Evolutionary conservation across 2,888 invertebrate species (phyloP).

Genomic region (Congeria kusceri): DNA sequence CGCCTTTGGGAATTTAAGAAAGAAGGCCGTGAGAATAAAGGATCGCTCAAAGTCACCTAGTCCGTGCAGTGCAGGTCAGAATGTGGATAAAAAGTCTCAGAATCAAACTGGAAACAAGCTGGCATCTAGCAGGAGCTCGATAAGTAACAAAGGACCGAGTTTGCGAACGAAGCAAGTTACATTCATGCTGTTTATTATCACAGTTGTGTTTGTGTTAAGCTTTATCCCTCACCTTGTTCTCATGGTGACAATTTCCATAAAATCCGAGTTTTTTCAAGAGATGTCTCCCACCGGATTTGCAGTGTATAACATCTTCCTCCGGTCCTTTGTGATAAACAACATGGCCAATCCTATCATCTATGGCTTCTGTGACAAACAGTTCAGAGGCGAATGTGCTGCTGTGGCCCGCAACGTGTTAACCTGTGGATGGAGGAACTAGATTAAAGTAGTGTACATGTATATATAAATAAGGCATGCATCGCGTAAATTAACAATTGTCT

Average conservation of each 20-base stretch:
- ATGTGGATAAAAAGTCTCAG: too few species aligned
- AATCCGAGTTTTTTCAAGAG: constrained; percentile 43
- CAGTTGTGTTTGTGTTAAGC: constrained; percentile 70
- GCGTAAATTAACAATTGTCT: too few species aligned
- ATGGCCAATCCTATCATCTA: constrained; percentile 75
- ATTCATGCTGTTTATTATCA: constrained; percentile 70
- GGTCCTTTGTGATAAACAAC: constrained; percentile 74
- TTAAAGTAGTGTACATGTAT: constrained; percentile 69
- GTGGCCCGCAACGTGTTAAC: constrained; percentile 35
- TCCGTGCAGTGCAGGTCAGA: too few species aligned
- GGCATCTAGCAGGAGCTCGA: neutral
- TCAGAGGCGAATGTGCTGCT: constrained; percentile 66
- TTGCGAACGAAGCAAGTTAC: constrained; percentile 67
- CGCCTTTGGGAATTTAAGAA: constrained; percentile 51
- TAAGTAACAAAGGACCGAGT: constrained; percentile 30
- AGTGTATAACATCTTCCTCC: constrained; percentile 67
- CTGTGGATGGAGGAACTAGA: constrained; percentile 24
- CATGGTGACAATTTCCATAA: constrained; percentile 54
- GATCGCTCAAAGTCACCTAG: constrained; percentile 49
- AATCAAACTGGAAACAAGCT: too few species aligned
- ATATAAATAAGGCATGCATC: too few species aligned
- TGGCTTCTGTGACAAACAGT: constrained; percentile 71
- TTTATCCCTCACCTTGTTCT: constrained; percentile 70
- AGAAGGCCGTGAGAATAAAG: constrained; percentile 46
- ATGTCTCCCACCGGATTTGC: constrained; percentile 45